phyloP scores from a whole-genome alignment of 2,113 vertebrate species.

The Turdus rufiventris region DNA sequence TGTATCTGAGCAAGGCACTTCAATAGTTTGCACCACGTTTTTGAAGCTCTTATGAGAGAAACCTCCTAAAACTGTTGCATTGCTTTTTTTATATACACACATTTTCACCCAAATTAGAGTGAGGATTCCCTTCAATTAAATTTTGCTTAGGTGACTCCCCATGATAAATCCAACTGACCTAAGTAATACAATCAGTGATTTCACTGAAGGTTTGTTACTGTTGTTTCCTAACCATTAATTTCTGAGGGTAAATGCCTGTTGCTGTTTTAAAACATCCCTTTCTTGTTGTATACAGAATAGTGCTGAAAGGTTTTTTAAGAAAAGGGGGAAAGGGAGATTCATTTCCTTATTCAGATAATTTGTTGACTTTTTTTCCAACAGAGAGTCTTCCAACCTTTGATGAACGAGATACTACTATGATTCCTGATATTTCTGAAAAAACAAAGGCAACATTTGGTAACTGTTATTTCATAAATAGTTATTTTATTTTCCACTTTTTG shows the following conservation, averaged over 20 bases:
- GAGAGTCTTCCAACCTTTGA: conserved; percentile 48
- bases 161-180: not conserved
- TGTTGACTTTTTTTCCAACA: conserved; percentile 20
- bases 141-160: not conserved
- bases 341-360: not conserved
- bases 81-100: not conserved
- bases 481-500: not conserved
- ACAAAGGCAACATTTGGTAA: conserved; percentile 71
- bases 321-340: not conserved
- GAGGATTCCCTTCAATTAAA: not conserved
- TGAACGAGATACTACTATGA: conserved; percentile 41
- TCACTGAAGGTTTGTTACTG: not conserved
- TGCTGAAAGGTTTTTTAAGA: not conserved
- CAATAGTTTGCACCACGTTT: not conserved
- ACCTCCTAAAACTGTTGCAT: not conserved
- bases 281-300: not conserved
- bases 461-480: not conserved
- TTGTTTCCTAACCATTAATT: not conserved
- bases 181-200: not conserved
- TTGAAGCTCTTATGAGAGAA: not conserved
- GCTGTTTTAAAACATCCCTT: not conserved
- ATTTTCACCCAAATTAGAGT: not conserved
- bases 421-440: conserved; percentile 56
- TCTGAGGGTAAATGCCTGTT: not conserved
- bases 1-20: not conserved